Conservation (phyloP, 2,888 invertebrate genomes). For the Metalampra italica region DNA sequence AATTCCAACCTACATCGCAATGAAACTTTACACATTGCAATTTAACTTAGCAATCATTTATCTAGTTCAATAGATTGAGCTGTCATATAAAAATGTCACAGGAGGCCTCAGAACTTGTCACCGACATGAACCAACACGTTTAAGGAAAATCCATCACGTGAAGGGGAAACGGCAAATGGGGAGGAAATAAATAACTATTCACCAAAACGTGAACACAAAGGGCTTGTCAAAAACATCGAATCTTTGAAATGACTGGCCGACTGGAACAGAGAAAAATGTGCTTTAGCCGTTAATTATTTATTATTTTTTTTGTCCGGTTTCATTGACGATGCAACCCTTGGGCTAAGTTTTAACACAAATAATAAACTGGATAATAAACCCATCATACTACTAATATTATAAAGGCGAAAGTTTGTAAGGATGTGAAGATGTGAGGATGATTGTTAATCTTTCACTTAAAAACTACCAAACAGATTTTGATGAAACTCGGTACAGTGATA, state of each 20-base stretch:
- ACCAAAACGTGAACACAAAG: constrained; percentile 25
- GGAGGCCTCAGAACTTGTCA: background rate
- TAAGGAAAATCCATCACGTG: constrained; percentile 6
- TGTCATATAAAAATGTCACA: too few relatives aligned
- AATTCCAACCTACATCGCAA: too few relatives aligned
- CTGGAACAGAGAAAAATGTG: constrained; percentile 19
- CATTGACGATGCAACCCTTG: background rate
- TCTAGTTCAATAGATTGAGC: background rate
- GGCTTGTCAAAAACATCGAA: constrained; percentile 35
- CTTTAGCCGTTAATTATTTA: constrained; percentile 13
- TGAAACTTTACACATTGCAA: too few relatives aligned
- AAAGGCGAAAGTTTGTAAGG: too few relatives aligned
- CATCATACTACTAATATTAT: too few relatives aligned
- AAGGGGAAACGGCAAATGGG: constrained; percentile 9
- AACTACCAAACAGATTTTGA: too few relatives aligned
- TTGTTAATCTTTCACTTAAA: too few relatives aligned
- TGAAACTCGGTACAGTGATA: too few relatives aligned
- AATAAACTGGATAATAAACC: too few relatives aligned
- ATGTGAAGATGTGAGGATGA: too few relatives aligned
- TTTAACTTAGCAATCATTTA: too few relatives aligned
- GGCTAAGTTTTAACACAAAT: background rate
- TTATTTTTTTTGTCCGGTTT: constrained; percentile 12
- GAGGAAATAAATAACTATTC: constrained; percentile 19
- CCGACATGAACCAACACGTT: constrained; percentile 7
- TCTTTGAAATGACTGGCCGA: constrained; percentile 29